These are phyloP conservation scores for Daktulosphaira vitifoliae DNA, from an alignment of 1,140 invertebrate species.

Conservation along the genomic window DNA sequence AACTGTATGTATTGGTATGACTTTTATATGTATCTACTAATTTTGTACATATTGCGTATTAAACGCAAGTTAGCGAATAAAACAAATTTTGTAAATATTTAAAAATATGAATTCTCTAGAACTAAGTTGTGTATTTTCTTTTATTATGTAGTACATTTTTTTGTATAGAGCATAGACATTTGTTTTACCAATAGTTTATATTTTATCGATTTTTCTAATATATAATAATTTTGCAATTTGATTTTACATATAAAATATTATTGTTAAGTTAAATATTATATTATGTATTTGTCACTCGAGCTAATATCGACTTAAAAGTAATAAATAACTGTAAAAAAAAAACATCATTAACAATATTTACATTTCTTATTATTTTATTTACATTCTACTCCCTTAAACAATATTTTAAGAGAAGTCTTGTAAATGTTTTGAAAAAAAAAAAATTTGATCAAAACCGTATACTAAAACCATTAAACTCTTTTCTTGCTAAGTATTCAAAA, in stretches of 20 bases:
- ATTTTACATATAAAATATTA: slow-evolving; percentile 25
- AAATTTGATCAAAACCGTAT: slow-evolving; percentile 55
- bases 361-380: slow-evolving; percentile 22
- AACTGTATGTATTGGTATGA: too few relatives aligned
- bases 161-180: too few relatives aligned
- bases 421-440: too few relatives aligned
- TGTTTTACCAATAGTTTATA: slow-evolving; percentile 5
- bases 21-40: too few relatives aligned
- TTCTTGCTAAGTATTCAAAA: slow-evolving; percentile 65
- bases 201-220: slow-evolving; percentile 22
- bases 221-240: slow-evolving; percentile 6
- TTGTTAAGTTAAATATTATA: slow-evolving; percentile 7
- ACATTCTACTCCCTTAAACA: too few relatives aligned
- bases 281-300: slow-evolving; percentile 2
- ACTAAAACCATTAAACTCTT: slow-evolving; percentile 69
- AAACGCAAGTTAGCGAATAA: too few relatives aligned
- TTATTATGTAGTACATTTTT: too few relatives aligned
- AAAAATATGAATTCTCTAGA: too few relatives aligned
- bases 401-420: too few relatives aligned
- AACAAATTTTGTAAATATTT: too few relatives aligned
- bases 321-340: slow-evolving; percentile 26
- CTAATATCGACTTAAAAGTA: slow-evolving; percentile 20
- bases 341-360: slow-evolving; percentile 17
- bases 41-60: too few relatives aligned
- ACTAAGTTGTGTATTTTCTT: too few relatives aligned